A percentile compares a stretch with the other conserved stretches of the same genome.
These are phyloP conservation scores for Gastrophryne carolinensis DNA, from an alignment of 2,797 vertebrate species.

Conservation along the genomic window DNA sequence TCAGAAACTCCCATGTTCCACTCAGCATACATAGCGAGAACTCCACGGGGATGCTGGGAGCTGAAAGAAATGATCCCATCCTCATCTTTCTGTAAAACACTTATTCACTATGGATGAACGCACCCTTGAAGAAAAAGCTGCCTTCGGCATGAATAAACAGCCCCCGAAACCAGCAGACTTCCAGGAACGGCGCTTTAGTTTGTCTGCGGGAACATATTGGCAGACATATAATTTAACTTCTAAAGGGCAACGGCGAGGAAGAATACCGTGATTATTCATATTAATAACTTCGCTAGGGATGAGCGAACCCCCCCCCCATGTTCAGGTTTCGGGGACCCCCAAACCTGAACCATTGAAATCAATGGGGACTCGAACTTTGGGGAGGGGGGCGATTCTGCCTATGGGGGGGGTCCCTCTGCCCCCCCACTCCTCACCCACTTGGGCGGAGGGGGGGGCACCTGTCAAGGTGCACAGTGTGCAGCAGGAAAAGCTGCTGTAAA, in stretches of 20 bases:
- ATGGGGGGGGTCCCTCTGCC: no score
- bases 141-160: slow-evolving; percentile 26
- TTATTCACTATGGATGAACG: background rate
- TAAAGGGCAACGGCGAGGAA: slow-evolving; percentile 6
- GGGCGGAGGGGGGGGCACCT: no score
- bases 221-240: slow-evolving; percentile 5
- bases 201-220: background rate
- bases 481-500: no score
- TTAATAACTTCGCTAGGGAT: slow-evolving; percentile 17
- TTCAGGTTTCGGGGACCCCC: no score
- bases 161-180: background rate
- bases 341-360: no score
- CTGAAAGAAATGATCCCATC: background rate
- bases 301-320: no score
- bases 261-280: background rate
- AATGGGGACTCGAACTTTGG: no score
- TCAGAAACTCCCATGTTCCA: background rate
- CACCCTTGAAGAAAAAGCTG: slow-evolving; percentile 15
- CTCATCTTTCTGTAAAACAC: background rate
- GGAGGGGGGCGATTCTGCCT: no score
- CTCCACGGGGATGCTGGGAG: background rate
- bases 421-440: no score
- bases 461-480: no score
- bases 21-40: background rate
- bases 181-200: background rate